These are phyloP conservation scores for Heteromyza rotundicornis DNA, from an alignment of 2,888 invertebrate genomes.

Conservation along the genomic window DNA sequence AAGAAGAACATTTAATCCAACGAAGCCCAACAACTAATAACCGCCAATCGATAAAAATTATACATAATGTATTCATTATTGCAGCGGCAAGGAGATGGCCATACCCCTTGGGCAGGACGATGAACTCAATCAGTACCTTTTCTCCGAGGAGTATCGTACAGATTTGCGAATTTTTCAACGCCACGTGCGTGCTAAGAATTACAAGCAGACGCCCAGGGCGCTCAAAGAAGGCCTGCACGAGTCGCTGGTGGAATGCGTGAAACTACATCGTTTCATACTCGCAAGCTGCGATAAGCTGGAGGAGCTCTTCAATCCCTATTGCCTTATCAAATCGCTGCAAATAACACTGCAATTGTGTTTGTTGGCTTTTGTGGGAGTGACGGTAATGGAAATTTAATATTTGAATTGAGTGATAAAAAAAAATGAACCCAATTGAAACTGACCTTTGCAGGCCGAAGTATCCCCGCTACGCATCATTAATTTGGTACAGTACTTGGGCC, in stretches of 20 bases:
- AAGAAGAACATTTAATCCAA: too few species aligned
- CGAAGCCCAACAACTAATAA: too few species aligned
- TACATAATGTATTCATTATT: neutral
- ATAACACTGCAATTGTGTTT: conserved; percentile 59
- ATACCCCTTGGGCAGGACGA: conserved; percentile 27
- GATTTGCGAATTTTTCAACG: conserved; percentile 32
- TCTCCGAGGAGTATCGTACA: conserved; percentile 41
- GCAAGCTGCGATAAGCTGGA: conserved; percentile 53
- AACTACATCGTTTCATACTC: conserved; percentile 57
- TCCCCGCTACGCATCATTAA: conserved; percentile 47
- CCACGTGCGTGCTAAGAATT: neutral
- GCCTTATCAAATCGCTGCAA: conserved; percentile 58
- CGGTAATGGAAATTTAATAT: conserved; percentile 37
- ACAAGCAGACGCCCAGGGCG: neutral
- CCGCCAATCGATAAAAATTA: too few species aligned
- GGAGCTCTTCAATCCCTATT: conserved; percentile 56
- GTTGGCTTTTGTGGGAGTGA: conserved; percentile 55
- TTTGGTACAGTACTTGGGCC: conserved; percentile 48
- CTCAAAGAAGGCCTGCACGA: conserved; percentile 22
- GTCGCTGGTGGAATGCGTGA: conserved; percentile 52
- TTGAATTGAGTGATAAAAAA: neutral
- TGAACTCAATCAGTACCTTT: conserved; percentile 49
- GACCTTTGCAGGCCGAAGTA: conserved; percentile 29
- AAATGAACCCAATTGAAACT: neutral
- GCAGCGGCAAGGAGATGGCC: conserved; percentile 24